Conservation (phyloP, 2,888 invertebrate genomes). For the Lepidochrysops patricia region DNA sequence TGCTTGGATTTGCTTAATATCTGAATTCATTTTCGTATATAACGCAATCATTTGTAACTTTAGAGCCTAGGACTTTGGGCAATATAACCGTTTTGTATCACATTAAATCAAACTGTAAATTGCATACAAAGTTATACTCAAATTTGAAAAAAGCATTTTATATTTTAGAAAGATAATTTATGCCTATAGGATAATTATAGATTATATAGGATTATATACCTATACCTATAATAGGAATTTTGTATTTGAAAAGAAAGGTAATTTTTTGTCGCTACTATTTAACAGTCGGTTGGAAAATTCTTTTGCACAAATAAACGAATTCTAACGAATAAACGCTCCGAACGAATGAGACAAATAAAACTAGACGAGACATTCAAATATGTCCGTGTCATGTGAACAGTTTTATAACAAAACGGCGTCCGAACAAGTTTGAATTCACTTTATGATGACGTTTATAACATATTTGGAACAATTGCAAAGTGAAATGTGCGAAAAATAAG, state of each 20-base stretch:
- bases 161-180: no score
- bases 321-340: constrained; percentile 5
- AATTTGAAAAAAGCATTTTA: no score
- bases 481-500: constrained; percentile 71
- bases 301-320: background rate
- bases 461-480: constrained; percentile 68
- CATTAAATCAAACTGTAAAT: background rate
- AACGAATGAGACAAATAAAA: constrained; percentile 11
- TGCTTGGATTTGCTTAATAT: constrained; percentile 10
- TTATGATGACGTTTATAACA: constrained; percentile 47
- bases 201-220: no score
- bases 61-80: background rate
- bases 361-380: constrained; percentile 14
- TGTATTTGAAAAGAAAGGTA: no score
- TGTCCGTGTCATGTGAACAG: constrained; percentile 19
- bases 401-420: constrained; percentile 23
- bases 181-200: no score
- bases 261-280: no score
- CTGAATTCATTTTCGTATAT: constrained; percentile 5
- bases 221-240: no score
- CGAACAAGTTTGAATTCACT: constrained; percentile 37
- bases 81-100: background rate
- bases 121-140: no score
- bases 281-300: background rate
- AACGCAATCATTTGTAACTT: background rate